These are phyloP conservation scores for Saimiri boliviensis DNA, from an alignment of 2,113 vertebrate species.

Conservation along the genomic window DNA sequence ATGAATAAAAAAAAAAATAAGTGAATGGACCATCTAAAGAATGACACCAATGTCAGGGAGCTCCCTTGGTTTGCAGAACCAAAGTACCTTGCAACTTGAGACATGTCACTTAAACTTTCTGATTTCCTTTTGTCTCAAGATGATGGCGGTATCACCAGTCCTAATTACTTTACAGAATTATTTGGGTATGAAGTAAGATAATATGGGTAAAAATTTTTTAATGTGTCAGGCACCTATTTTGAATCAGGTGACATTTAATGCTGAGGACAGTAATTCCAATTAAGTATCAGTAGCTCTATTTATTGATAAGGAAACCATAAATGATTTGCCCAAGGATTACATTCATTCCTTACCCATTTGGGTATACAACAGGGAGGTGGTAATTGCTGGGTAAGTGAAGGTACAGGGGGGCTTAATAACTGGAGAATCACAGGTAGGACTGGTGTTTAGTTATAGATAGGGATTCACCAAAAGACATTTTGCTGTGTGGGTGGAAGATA, in stretches of 20 bases:
- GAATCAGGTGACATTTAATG: background rate
- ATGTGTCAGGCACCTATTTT: background rate
- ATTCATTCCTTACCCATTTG: background rate
- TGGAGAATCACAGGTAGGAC: background rate
- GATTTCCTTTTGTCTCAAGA: background rate
- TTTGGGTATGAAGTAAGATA: background rate
- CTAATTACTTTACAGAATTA: background rate
- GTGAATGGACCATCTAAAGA: background rate
- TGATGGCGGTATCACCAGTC: background rate
- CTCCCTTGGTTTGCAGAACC: background rate
- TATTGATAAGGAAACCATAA: background rate
- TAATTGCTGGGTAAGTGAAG: background rate
- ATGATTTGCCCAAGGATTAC: background rate
- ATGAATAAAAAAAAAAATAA: background rate
- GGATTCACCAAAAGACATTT: background rate
- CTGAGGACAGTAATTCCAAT: background rate
- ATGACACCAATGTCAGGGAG: background rate
- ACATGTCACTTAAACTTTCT: background rate
- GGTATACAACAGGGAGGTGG: background rate
- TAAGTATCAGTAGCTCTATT: background rate
- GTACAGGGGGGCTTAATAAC: background rate
- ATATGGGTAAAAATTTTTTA: background rate
- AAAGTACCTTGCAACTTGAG: background rate
- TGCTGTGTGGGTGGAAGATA: background rate
- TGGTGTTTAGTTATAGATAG: background rate